Evolutionary conservation across 2,797 vertebrate genomes (phyloP).

Genomic region (Atherinosoma microstoma): DNA sequence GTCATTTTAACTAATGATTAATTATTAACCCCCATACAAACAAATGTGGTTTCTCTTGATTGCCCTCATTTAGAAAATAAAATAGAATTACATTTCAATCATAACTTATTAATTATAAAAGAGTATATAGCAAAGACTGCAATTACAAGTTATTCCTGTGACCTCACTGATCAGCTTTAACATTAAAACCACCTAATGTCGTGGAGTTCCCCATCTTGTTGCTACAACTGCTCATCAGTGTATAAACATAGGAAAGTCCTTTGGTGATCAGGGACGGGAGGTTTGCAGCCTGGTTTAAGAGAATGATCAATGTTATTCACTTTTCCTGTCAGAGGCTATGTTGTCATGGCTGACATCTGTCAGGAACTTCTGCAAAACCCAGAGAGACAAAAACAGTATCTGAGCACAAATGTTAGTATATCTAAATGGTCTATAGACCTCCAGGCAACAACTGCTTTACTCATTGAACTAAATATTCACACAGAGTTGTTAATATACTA

Average conservation of each 20-base stretch:
- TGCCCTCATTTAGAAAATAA: not conserved
- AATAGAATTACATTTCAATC: not conserved
- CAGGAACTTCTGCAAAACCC: not conserved
- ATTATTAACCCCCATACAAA: not conserved
- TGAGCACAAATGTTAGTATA: not conserved
- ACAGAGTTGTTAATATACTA: not conserved
- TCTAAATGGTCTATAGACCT: not conserved
- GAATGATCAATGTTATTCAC: not conserved
- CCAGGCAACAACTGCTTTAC: not conserved
- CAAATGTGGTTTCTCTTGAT: not conserved
- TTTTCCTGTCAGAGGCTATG: not conserved
- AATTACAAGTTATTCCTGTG: not conserved
- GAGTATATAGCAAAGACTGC: constrained; percentile 1
- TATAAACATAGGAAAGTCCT: not conserved
- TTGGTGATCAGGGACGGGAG: not conserved
- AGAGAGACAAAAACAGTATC: too few species aligned
- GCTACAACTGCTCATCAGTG: not conserved
- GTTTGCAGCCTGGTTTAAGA: not conserved
- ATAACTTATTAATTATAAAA: not conserved
- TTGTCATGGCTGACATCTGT: not conserved
- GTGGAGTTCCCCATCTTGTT: not conserved
- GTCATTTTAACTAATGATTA: not conserved
- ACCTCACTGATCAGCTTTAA: not conserved
- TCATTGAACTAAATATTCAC: not conserved
- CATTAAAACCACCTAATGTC: not conserved